These are phyloP conservation scores for Drosophila fungiperda DNA, from an alignment of 2,888 invertebrate species.

Conservation along the genomic window DNA sequence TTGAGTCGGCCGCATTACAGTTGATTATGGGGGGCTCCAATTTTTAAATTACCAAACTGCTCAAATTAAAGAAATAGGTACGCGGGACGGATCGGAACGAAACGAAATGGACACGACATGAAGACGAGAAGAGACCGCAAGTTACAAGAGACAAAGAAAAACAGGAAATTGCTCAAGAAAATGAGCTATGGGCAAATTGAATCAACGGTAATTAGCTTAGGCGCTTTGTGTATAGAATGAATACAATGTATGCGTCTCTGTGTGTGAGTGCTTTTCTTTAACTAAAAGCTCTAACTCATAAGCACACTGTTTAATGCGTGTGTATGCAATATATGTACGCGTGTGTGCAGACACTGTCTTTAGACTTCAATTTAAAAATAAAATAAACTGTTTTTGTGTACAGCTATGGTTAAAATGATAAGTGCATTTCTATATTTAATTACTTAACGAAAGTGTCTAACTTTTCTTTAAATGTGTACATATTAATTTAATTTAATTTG, in stretches of 20 bases:
- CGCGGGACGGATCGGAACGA: conserved; percentile 20
- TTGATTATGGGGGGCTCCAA: conserved; percentile 70
- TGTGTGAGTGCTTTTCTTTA: conserved; percentile 4
- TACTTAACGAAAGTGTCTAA: neutral
- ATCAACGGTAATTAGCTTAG: conserved; percentile 57
- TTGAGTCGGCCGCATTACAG: conserved; percentile 73
- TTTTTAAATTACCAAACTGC: conserved; percentile 77
- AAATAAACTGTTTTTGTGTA: neutral
- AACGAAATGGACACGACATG: conserved; percentile 15
- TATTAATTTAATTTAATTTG: neutral
- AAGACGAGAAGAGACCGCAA: conserved; percentile 25
- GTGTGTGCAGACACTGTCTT: neutral
- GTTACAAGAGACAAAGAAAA: conserved; percentile 32
- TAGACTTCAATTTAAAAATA: neutral
- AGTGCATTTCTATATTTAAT: neutral
- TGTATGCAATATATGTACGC: neutral
- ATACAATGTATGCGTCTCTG: conserved; percentile 1
- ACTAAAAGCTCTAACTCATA: neutral
- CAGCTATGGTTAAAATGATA: neutral
- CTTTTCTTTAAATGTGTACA: neutral
- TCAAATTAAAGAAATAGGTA: conserved; percentile 72
- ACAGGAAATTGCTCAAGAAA: conserved; percentile 69
- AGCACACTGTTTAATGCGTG: neutral
- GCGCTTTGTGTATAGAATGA: conserved; percentile 13
- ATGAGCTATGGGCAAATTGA: conserved; percentile 49